Base-by-base conservation (phyloP, 2,113 vertebrate species). In the Prunella himalayana region DNA sequence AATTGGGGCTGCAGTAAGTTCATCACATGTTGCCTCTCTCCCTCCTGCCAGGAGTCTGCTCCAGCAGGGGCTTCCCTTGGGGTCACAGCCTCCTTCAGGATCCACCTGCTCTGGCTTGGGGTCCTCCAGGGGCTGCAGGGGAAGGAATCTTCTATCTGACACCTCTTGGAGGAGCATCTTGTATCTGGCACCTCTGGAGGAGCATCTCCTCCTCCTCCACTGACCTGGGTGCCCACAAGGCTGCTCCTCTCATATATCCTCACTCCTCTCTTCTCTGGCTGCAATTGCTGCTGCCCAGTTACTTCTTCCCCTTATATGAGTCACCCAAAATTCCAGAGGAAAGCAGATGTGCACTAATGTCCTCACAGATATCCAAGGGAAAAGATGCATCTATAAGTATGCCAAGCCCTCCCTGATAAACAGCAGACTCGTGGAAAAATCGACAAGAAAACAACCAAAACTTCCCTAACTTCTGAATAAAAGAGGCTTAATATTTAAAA, bases 251-350 rank as follows among this genome's bases (percentile, higher is more conserved):
- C 42, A 31, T 11, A 7, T 2, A 6, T 16, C 37, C 44, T 57
- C 59, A 41, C 21, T 64, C 11, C 27, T 59, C 22, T 28, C 33
- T 7, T 37, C 59, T 37, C 44, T 21, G 51, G 10, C 44, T 73
- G 22, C 51, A 37, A 3, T 16, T 24, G 31, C 35, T 44, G 31
- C 59, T 50, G 27, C 27, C 10, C 50, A 31, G 6, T 2, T 16
- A 24, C 23, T 18, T 16, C 28, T 45, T 9, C 51, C 11, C 24
- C 16, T 50, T 18, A 23, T 3, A 24, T 1, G 4, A 0, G 0
- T 18, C 31, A 11, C 4, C 33, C 45, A 64, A 72, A 57, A 54
- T 53, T 16, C 18, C 49, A 65, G 24, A 59, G 13, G 5, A 31
- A 23, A 44, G 21, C 11, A 44, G 7, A 13, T 4, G 10, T 53